These are phyloP conservation scores for Phylloscopus whistleri DNA, from an alignment of 2,113 vertebrate genomes.

Conservation along the genomic window DNA sequence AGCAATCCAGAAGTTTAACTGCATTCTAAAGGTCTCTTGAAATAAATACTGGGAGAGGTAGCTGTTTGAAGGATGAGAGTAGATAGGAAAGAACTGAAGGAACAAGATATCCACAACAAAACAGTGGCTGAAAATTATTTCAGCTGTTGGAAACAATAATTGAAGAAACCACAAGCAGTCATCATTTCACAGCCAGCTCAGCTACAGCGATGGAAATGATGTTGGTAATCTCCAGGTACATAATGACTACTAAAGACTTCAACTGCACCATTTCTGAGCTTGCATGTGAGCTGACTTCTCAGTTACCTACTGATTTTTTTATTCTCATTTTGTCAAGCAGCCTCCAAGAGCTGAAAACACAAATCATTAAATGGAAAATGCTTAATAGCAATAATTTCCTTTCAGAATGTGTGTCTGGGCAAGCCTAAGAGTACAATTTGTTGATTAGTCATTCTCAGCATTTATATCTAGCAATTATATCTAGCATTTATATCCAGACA, in stretches of 20 bases:
- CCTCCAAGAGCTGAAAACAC: not conserved
- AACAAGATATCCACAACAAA: not conserved
- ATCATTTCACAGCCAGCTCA: not conserved
- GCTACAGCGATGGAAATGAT: not conserved
- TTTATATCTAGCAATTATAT: slow-evolving; percentile 21
- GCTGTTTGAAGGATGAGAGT: not conserved
- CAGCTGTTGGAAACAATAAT: not conserved
- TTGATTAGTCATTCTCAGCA: slow-evolving; percentile 18
- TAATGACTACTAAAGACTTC: not conserved
- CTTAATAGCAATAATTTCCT: slow-evolving; percentile 10
- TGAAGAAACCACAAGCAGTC: not conserved
- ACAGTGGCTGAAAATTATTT: not conserved
- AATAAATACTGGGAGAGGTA: not conserved
- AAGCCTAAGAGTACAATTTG: slow-evolving; percentile 23
- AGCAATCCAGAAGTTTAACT: not conserved
- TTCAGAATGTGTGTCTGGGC: not conserved
- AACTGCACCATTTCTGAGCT: not conserved
- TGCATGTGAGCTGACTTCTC: not conserved
- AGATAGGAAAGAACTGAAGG: not conserved
- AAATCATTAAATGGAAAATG: not conserved
- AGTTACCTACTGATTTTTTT: not conserved
- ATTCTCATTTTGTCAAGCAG: not conserved
- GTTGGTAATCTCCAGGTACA: not conserved
- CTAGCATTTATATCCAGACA: slow-evolving; percentile 1
- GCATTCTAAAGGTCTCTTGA: not conserved